These are phyloP conservation scores for Lophius americanus DNA, from an alignment of 2,797 vertebrate genomes.

Conservation along the genomic window DNA sequence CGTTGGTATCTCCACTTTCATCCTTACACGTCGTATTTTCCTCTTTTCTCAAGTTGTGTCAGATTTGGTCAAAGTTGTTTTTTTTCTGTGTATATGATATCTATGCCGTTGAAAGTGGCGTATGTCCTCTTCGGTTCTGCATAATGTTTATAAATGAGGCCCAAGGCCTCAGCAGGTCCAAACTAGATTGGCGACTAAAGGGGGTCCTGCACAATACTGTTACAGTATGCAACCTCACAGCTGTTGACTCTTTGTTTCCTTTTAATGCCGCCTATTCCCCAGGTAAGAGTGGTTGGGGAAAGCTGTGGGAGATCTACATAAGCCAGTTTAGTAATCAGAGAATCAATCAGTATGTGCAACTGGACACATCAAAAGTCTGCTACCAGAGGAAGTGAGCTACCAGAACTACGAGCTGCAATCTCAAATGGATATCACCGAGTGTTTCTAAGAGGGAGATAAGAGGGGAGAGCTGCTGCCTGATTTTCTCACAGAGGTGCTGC, in stretches of 20 bases:
- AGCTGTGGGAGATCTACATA: conserved; percentile 84
- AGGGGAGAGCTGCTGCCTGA: conserved; percentile 90
- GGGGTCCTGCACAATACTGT: no score
- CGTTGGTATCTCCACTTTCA: no score
- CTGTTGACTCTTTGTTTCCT: background rate
- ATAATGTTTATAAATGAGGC: no score
- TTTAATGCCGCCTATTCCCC: conserved; percentile 27
- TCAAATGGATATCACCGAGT: conserved; percentile 91
- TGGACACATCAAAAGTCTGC: conserved; percentile 75
- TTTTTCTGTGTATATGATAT: no score
- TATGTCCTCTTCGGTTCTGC: no score
- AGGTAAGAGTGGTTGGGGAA: conserved; percentile 88
- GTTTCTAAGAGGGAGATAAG: conserved; percentile 86
- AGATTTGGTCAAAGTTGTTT: no score
- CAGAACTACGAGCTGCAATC: conserved; percentile 83
- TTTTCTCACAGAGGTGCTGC: conserved; percentile 88
- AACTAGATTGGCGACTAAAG: no score
- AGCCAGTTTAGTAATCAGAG: conserved; percentile 77
- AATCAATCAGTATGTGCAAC: conserved; percentile 82
- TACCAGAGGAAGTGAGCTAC: conserved; percentile 82
- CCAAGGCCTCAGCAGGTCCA: no score
- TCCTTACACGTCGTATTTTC: no score
- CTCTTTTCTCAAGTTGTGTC: no score
- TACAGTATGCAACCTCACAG: no score
- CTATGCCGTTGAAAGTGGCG: no score